Percentiles rank a stretch among this genome's conserved stretches.
Conservation (phyloP, 2,113 vertebrate species). For the Turdus rufiventris region DNA sequence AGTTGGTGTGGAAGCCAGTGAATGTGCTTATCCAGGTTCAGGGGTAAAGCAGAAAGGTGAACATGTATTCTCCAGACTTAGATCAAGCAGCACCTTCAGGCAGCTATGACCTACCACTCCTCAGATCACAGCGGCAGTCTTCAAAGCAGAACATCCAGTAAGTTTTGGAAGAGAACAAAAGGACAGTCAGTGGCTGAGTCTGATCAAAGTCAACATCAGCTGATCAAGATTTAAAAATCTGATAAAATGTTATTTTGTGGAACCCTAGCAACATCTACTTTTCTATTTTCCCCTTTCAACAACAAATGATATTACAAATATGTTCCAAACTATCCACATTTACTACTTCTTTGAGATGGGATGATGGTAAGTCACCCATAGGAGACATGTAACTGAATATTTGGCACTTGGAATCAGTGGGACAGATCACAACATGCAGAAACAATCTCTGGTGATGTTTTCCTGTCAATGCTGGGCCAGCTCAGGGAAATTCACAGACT, state of each 20-base stretch:
- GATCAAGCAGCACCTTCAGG: constrained; percentile 40
- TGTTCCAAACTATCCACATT: not conserved
- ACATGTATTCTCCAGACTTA: not conserved
- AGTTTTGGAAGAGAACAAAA: not conserved
- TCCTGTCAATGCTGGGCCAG: not conserved
- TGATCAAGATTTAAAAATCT: not conserved
- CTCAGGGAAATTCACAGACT: not conserved
- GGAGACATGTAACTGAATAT: not conserved
- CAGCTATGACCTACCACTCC: not conserved
- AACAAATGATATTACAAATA: not conserved
- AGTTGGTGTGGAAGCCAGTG: not conserved
- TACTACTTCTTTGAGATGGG: not conserved
- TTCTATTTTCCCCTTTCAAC: not conserved
- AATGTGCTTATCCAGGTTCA: not conserved
- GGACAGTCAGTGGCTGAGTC: not conserved
- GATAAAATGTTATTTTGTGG: not conserved
- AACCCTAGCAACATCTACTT: not conserved
- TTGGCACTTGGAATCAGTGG: not conserved
- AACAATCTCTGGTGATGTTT: not conserved
- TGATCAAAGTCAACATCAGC: not conserved
- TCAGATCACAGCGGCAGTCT: constrained; percentile 6
- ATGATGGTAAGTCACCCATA: not conserved
- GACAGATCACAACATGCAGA: not conserved
- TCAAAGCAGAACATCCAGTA: not conserved
- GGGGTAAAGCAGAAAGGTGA: not conserved